Evolutionary conservation across 2,888 invertebrate species (phyloP).

Genomic region (Caenorhabditis sp.): DNA sequence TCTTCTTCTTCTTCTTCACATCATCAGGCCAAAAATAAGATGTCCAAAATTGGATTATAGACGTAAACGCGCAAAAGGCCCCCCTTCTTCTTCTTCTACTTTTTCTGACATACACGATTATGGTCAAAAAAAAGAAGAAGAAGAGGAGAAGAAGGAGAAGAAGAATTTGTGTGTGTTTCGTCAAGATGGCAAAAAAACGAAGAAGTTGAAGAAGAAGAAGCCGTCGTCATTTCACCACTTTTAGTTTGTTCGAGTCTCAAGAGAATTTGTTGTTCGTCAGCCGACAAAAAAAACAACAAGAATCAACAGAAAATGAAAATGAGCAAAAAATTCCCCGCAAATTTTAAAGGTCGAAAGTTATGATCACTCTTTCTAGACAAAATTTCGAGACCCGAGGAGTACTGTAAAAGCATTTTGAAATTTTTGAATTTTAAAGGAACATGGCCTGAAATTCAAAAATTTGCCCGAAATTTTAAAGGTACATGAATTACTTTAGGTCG

Average conservation of each 20-base stretch:
- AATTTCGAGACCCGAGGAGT: no score
- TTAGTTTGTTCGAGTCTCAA: constrained; percentile 22
- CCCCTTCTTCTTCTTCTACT: background rate
- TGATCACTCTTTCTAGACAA: no score
- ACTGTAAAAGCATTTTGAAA: no score
- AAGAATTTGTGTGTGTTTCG: constrained; percentile 13
- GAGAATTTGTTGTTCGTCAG: constrained; percentile 15
- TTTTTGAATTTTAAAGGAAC: no score
- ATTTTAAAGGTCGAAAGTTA: background rate
- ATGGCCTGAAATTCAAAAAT: no score
- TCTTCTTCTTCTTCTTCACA: background rate
- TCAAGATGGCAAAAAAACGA: constrained; percentile 21
- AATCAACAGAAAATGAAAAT: background rate
- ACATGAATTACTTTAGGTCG: no score
- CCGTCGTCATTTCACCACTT: constrained; percentile 41
- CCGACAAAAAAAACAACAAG: constrained; percentile 1
- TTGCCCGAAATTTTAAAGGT: no score
- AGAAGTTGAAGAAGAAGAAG: constrained; percentile 16
- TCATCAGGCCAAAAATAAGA: background rate
- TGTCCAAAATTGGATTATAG: background rate
- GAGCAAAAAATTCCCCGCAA: background rate
- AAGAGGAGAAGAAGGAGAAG: constrained; percentile 15
- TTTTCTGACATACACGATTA: constrained; percentile 11
- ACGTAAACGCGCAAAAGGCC: no score
- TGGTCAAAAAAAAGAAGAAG: constrained; percentile 34